phyloP scores from a whole-genome alignment of 2,888 invertebrate species.

The Cantharis nigra region DNA sequence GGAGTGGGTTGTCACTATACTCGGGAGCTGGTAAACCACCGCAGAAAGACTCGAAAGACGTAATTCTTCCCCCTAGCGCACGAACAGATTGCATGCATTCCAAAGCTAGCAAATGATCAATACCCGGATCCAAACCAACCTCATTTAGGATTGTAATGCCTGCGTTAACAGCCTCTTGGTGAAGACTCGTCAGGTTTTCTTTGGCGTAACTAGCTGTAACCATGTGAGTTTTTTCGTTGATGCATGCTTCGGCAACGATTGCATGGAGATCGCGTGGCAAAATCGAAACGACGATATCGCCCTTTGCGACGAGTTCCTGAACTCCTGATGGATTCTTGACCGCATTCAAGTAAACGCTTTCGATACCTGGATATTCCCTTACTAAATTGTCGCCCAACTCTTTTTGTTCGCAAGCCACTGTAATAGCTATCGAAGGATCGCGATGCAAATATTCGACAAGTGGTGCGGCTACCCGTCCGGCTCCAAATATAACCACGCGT shows the following conservation, averaged over 20 bases:
- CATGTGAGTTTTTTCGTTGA: slow-evolving; percentile 85
- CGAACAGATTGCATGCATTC: slow-evolving; percentile 95
- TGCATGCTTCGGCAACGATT: slow-evolving; percentile 82
- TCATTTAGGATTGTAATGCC: slow-evolving; percentile 95
- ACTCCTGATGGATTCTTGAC: slow-evolving; percentile 72
- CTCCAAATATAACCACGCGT: slow-evolving; percentile 88
- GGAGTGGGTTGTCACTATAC: slow-evolving; percentile 85
- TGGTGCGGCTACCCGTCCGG: slow-evolving; percentile 90
- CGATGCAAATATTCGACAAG: slow-evolving; percentile 91
- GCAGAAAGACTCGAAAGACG: slow-evolving; percentile 95
- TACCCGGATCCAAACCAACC: slow-evolving; percentile 96
- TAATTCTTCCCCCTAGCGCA: slow-evolving; percentile 86
- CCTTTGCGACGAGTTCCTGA: slow-evolving; percentile 71
- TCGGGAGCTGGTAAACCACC: slow-evolving; percentile 98
- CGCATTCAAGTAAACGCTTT: slow-evolving; percentile 78
- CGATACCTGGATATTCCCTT: slow-evolving; percentile 74
- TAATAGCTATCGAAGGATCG: slow-evolving; percentile 79
- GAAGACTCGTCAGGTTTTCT: slow-evolving; percentile 78
- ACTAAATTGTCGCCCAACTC: slow-evolving; percentile 88
- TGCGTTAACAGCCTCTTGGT: slow-evolving; percentile 80
- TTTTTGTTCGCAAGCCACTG: slow-evolving; percentile 69
- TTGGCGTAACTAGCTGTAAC: slow-evolving; percentile 96
- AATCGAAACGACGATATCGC: slow-evolving; percentile 83
- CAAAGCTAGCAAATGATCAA: slow-evolving; percentile 85
- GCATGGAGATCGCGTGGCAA: slow-evolving; percentile 91